Conservation (phyloP, 2,113 vertebrate genomes). For the Cryptoleucopteryx plumbea region DNA sequence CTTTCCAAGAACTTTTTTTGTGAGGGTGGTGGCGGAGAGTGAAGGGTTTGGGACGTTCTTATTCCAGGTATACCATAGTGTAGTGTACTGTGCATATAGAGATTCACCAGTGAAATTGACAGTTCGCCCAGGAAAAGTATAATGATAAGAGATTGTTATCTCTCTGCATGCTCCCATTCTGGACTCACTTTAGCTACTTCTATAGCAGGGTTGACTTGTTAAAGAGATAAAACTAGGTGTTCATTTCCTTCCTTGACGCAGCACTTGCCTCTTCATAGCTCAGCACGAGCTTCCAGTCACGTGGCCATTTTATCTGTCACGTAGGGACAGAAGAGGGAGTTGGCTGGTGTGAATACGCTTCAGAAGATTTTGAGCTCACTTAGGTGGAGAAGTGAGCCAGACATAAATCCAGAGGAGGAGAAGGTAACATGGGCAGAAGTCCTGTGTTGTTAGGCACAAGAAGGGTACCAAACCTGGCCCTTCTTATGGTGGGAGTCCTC, state of each 20-base stretch:
- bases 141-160: slow-evolving; percentile 1
- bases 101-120: neutral
- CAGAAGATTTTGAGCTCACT: neutral
- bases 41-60: neutral
- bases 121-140: neutral
- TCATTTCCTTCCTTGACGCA: neutral
- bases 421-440: neutral
- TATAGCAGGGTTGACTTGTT: neutral
- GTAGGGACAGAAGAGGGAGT: neutral
- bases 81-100: neutral
- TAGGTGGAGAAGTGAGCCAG: neutral
- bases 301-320: neutral
- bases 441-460: neutral
- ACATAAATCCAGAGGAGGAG: neutral
- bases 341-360: neutral
- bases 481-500: neutral
- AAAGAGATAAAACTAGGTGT: neutral
- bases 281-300: neutral
- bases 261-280: neutral
- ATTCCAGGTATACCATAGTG: neutral
- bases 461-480: rapidly evolving
- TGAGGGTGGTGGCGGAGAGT: slow-evolving; percentile 3
- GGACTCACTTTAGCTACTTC: neutral
- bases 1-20: slow-evolving; percentile 1
- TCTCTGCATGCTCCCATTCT: slow-evolving; percentile 17